A percentile compares a stretch with the other conserved stretches of the same genome.
These are phyloP conservation scores for Spongilla lacustris DNA, from an alignment of 37 sponge, comb jelly and placozoan genomes.

Conservation along the genomic window DNA sequence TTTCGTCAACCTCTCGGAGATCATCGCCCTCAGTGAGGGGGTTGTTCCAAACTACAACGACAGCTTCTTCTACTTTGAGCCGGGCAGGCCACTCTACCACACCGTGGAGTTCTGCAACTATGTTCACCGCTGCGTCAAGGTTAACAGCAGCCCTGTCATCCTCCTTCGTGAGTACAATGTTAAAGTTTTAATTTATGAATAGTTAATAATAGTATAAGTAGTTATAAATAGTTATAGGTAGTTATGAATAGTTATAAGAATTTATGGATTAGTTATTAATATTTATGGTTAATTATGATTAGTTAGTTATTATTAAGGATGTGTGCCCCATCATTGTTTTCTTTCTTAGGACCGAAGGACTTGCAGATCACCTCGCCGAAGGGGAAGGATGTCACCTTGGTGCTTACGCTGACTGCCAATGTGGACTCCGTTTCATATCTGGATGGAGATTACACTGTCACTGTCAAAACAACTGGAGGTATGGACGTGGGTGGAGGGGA, in stretches of 20 bases:
- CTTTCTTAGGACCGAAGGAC: conserved; percentile 10
- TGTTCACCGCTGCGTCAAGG: conserved; percentile 63
- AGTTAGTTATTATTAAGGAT: no score
- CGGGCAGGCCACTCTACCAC: conserved; percentile 77
- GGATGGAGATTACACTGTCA: conserved; percentile 26
- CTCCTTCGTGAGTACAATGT: conserved; percentile 58
- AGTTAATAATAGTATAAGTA: no score
- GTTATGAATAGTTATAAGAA: no score
- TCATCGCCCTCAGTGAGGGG: conserved; percentile 73
- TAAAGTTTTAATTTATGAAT: no score
- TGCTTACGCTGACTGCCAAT: background rate
- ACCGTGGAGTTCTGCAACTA: conserved; percentile 79
- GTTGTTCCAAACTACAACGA: conserved; percentile 20
- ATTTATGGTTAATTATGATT: no score
- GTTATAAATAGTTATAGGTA: no score
- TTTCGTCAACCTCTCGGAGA: conserved; percentile 72
- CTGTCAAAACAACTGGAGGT: conserved; percentile 18
- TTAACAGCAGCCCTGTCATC: conserved; percentile 39
- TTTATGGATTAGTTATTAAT: no score
- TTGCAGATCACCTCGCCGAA: background rate
- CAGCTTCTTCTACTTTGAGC: conserved; percentile 62
- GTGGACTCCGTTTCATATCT: background rate
- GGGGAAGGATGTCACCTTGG: background rate
- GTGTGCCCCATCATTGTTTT: no score
- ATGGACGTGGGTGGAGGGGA: no score